These are phyloP conservation scores for Diadema setosum DNA, from an alignment of 35 echinoderm and acorn worm species.

Conservation along the genomic window DNA sequence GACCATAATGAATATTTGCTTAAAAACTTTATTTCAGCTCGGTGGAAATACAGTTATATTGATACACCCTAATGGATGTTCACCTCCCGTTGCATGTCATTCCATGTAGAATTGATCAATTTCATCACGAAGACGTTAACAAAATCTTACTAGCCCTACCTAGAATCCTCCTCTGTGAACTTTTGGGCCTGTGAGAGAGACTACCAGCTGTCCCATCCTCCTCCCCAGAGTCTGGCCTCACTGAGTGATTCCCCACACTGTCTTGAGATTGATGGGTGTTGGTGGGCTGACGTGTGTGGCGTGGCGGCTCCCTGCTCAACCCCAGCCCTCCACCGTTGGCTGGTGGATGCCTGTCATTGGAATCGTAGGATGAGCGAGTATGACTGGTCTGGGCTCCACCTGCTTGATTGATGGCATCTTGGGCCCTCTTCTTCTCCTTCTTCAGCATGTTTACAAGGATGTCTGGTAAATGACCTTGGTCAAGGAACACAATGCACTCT, in stretches of 20 bases:
- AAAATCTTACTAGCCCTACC: too few species aligned
- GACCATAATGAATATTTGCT: too few species aligned
- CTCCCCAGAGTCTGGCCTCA: background rate
- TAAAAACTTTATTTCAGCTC: too few species aligned
- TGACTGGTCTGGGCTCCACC: background rate
- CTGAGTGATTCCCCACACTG: background rate
- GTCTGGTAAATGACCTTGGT: conserved; percentile 41
- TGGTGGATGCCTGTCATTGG: background rate
- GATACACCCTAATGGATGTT: too few species aligned
- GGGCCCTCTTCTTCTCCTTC: conserved; percentile 97
- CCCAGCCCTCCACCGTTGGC: background rate
- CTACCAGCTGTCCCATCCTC: background rate
- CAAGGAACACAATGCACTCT: background rate
- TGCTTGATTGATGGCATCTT: conserved; percentile 78
- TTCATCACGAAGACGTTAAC: too few species aligned
- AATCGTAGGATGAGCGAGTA: background rate
- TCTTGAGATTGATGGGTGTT: background rate
- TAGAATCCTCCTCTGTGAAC: conserved; percentile 38
- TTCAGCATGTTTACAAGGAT: conserved; percentile 99
- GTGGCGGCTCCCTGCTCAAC: background rate
- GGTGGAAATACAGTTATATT: too few species aligned
- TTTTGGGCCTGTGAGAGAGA: background rate
- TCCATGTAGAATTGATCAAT: too few species aligned
- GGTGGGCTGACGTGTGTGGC: background rate
- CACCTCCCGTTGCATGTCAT: too few species aligned